Conservation (phyloP, 2,797 vertebrate species). For the Enteromius mattozi region DNA sequence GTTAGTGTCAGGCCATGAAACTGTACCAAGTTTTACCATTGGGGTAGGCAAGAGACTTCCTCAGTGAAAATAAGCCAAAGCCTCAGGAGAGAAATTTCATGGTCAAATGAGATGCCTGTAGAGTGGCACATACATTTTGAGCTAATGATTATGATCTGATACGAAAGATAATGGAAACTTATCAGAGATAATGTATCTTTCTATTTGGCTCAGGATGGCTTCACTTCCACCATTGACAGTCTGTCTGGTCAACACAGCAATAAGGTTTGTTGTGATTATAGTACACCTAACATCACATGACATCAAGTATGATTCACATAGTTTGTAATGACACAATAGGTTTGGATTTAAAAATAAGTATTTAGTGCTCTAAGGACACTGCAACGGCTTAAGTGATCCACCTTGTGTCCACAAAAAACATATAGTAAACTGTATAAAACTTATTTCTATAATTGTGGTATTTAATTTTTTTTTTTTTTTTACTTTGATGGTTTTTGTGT, state of each 20-base stretch:
- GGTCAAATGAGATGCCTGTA: neutral
- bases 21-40: slow-evolving; percentile 7
- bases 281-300: neutral
- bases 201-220: neutral
- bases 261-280: slow-evolving; percentile 3
- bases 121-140: neutral
- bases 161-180: neutral
- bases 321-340: neutral
- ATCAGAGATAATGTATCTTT: neutral
- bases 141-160: neutral
- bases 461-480: neutral
- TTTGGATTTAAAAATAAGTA: neutral
- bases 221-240: neutral
- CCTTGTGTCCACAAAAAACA: too few relatives aligned
- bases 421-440: neutral
- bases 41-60: neutral
- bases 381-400: neutral
- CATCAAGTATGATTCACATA: neutral
- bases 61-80: neutral
- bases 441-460: neutral
- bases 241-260: neutral
- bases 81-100: neutral
- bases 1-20: neutral
- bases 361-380: neutral
- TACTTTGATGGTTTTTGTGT: neutral